Conservation (phyloP, 2,888 invertebrate species). For the Harmothoe impar region DNA sequence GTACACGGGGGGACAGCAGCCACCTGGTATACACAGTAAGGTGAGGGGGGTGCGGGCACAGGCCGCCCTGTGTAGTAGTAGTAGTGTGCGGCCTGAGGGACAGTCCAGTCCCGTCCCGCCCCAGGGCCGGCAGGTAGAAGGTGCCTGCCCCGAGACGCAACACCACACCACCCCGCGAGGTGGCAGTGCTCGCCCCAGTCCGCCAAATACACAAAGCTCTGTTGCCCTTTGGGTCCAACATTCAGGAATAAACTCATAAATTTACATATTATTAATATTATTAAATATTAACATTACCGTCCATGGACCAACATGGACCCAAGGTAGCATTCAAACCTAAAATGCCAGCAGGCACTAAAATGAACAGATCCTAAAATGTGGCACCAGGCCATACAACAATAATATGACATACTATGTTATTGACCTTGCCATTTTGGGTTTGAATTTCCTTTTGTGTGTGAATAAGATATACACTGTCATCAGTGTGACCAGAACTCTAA, state of each 20-base stretch:
- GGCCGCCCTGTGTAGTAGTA: neutral
- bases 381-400: slow-evolving; percentile 62
- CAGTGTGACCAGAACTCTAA: slow-evolving; percentile 60
- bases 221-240: slow-evolving; percentile 62
- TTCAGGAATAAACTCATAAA: slow-evolving; percentile 56
- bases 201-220: slow-evolving; percentile 42
- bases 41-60: neutral
- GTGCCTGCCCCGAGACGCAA: too few relatives aligned
- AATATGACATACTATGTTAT: slow-evolving; percentile 58
- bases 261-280: slow-evolving; percentile 42
- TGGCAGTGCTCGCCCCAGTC: slow-evolving; percentile 54
- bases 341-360: slow-evolving; percentile 60
- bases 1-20: neutral
- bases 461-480: slow-evolving; percentile 41
- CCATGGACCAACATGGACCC: slow-evolving; percentile 50
- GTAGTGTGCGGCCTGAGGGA: too few relatives aligned
- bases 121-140: too few relatives aligned
- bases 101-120: too few relatives aligned
- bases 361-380: slow-evolving; percentile 33
- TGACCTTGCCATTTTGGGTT: slow-evolving; percentile 62
- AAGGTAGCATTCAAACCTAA: slow-evolving; percentile 61
- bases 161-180: too few relatives aligned
- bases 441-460: slow-evolving; percentile 54
- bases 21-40: neutral
- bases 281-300: slow-evolving; percentile 58